These are phyloP conservation scores for Falco punctatus DNA, from an alignment of 2,113 vertebrate genomes.

Conservation along the genomic window DNA sequence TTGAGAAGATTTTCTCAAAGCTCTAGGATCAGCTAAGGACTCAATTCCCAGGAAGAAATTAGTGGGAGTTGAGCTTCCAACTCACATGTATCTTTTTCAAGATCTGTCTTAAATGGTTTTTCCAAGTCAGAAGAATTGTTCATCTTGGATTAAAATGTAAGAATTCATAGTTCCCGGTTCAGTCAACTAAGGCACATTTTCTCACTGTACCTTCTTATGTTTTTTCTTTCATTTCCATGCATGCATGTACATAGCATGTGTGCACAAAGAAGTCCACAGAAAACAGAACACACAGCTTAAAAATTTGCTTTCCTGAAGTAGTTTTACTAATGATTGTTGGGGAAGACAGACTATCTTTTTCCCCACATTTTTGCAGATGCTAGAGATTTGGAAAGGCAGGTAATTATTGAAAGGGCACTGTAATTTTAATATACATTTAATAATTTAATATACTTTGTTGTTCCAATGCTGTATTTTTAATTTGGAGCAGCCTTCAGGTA, in stretches of 20 bases:
- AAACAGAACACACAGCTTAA: neutral
- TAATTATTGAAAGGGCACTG: neutral
- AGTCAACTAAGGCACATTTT: neutral
- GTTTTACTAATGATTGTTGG: neutral
- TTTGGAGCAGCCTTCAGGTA: neutral
- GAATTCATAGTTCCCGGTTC: neutral
- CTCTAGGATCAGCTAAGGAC: neutral
- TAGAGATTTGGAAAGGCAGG: neutral
- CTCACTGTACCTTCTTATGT: neutral
- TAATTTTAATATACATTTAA: neutral
- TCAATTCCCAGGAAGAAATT: neutral
- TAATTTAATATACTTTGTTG: neutral
- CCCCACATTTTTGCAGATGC: neutral
- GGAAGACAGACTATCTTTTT: neutral
- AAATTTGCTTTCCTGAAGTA: neutral
- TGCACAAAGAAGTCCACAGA: neutral
- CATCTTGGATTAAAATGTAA: neutral
- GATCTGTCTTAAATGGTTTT: neutral
- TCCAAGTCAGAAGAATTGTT: neutral
- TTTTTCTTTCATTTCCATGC: neutral
- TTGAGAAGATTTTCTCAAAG: neutral
- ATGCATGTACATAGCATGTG: neutral
- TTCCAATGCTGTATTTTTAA: neutral
- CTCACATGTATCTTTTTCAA: neutral
- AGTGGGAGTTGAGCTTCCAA: slow-evolving; percentile 40